phyloP scores from a whole-genome alignment of 2,797 vertebrate species.

The Cynopterus sphinx region DNA sequence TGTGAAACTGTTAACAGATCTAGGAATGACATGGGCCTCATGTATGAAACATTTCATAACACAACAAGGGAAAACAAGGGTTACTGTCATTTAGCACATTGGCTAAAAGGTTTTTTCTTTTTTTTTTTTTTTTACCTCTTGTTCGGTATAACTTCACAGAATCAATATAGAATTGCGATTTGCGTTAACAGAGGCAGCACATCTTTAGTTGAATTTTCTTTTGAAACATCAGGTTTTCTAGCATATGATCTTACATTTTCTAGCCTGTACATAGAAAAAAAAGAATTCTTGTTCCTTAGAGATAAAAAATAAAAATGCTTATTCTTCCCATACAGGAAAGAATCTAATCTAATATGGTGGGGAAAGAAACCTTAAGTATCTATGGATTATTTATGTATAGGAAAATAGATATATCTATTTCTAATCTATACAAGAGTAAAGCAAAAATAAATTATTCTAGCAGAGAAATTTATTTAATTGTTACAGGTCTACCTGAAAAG shows the following conservation, averaged over 20 bases:
- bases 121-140: constrained; percentile 70
- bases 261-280: not conserved
- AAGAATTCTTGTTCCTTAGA: not conserved
- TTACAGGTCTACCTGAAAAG: not conserved
- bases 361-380: not conserved
- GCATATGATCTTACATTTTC: not conserved
- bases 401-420: not conserved
- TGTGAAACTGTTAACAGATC: constrained; percentile 76
- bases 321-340: not conserved
- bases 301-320: not conserved
- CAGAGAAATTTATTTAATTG: not conserved
- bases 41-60: constrained; percentile 70
- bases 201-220: constrained; percentile 61
- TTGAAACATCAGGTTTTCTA: not conserved
- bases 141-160: constrained; percentile 61
- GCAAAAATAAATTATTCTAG: not conserved
- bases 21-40: constrained; percentile 65
- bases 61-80: constrained; percentile 54
- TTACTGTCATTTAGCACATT: constrained; percentile 58
- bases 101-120: constrained; percentile 69
- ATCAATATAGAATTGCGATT: constrained; percentile 64
- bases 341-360: not conserved
- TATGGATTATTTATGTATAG: not conserved
- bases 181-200: constrained; percentile 59
- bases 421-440: not conserved